Evolutionary conservation across 2,888 invertebrate genomes (phyloP).

Genomic region (Drosophila picticornis): DNA sequence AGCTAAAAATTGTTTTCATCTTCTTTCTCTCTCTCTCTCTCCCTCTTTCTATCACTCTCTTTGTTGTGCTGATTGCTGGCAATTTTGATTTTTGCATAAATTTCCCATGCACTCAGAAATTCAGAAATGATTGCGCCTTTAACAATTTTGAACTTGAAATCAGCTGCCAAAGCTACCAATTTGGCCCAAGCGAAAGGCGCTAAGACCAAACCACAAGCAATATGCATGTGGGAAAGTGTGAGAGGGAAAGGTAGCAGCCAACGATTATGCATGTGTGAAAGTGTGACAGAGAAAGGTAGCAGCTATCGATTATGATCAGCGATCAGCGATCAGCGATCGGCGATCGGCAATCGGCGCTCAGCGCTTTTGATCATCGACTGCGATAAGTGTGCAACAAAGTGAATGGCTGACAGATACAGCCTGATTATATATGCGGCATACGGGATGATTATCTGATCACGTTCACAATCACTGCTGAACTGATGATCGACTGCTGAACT

Average conservation of each 20-base stretch:
- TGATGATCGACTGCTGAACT: background rate
- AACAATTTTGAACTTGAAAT: slow-evolving; percentile 70
- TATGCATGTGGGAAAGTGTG: slow-evolving; percentile 23
- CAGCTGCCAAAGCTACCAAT: slow-evolving; percentile 36
- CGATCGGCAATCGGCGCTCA: background rate
- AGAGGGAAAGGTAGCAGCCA: slow-evolving; percentile 9
- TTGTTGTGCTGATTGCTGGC: slow-evolving; percentile 62
- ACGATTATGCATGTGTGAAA: slow-evolving; percentile 11
- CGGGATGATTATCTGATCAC: slow-evolving; percentile 11
- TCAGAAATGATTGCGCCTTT: slow-evolving; percentile 50
- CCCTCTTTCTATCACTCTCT: background rate
- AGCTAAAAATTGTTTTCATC: slow-evolving; percentile 19
- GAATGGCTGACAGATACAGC: slow-evolving; percentile 15
- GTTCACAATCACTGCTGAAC: background rate
- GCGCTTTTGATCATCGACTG: slow-evolving; percentile 17
- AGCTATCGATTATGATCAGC: slow-evolving; percentile 29
- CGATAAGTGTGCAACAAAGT: slow-evolving; percentile 45
- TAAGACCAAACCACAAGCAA: slow-evolving; percentile 5
- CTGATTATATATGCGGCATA: slow-evolving; percentile 14
- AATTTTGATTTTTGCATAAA: slow-evolving; percentile 69
- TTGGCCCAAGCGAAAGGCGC: slow-evolving; percentile 59
- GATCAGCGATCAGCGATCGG: background rate
- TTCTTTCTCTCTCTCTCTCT: background rate
- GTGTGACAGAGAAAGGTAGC: slow-evolving; percentile 11
- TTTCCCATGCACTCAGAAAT: slow-evolving; percentile 56